Evolutionary conservation across 2,797 vertebrate genomes (phyloP), one percentile per base, ranked within the genome.

Genomic region (Ammospiza maritima): DNA sequence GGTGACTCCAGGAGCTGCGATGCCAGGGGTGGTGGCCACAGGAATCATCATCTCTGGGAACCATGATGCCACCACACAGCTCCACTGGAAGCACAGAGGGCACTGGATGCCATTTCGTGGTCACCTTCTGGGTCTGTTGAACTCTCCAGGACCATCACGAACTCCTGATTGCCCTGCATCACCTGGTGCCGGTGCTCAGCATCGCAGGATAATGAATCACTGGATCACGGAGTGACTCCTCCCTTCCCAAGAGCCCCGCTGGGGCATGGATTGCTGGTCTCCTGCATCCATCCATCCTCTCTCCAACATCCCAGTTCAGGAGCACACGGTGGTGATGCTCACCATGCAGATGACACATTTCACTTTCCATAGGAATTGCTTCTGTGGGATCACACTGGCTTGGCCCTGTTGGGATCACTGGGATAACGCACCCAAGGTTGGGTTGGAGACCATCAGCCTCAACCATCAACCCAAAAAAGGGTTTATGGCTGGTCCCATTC

Each of bases 61-160:
- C 36, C 3, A 0, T 0, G 9, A 3, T 2, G 3, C 27, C 13
- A 6, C 21, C 51, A 22, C 62, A 71, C 16, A 47, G 53, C 74
- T 56, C 58, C 8, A 2, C 1, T 25, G 73, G 64, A 34, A 61
- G 27, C 58, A 64, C n/a, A 1, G 72, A 73, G 56, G 51, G 38
- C 2, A 2, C 13, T 8, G n/a, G 66, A 62, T 81, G 66, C 32
- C 45, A 11, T 32, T 58, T 44, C 32, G 8, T 0, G 26, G 78
- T 78, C 85, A 81, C 75, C 34, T 23, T 36, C 71, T 61, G 69
- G 42, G 10, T 57, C 32, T 88, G 67, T 10, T 57, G 71, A 57
- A 13, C 27, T 69, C 72, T 73, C 34, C 60, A 88, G 60, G 76
- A 73, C 42, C 2, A 1, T 19, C 44, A 16, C 0, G 11, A 85